A percentile compares a stretch with the other conserved stretches of the same genome.
Conservation (phyloP, 1,140 invertebrate genomes). For the Drosophila nannoptera region DNA sequence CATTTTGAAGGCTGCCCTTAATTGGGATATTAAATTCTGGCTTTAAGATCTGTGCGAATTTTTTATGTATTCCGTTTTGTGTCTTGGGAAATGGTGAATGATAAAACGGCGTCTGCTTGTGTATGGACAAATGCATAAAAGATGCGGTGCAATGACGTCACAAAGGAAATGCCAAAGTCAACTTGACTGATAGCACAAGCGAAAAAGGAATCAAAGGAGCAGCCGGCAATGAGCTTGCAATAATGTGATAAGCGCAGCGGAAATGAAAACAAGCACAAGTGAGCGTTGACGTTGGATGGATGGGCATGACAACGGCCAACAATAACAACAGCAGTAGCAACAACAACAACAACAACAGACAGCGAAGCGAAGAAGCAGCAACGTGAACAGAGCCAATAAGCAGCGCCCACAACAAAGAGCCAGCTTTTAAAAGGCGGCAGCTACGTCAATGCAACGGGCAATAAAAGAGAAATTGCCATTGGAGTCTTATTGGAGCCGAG, state of each 20-base stretch:
- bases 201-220: conserved; percentile 41
- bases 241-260: conserved; percentile 73
- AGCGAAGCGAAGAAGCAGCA: conserved; percentile 7
- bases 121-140: not conserved
- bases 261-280: conserved; percentile 72
- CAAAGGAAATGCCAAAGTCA: conserved; percentile 29
- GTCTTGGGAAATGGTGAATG: conserved; percentile 4
- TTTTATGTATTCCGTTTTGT: not conserved
- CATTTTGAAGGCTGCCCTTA: not conserved
- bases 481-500: conserved; percentile 41
- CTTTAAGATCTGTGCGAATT: not conserved
- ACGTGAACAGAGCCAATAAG: conserved; percentile 30
- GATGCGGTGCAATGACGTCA: conserved; percentile 18
- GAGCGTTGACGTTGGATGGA: conserved; percentile 49
- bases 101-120: conserved; percentile 7
- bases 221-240: conserved; percentile 72
- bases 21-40: not conserved
- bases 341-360: too few species aligned
- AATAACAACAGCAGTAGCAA: conserved; percentile 25
- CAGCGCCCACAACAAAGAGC: conserved; percentile 61
- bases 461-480: conserved; percentile 71
- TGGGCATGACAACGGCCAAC: conserved; percentile 28
- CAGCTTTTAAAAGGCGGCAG: conserved; percentile 61
- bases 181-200: conserved; percentile 52
- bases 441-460: conserved; percentile 40